These are phyloP conservation scores for Pseudeuparius sepicola DNA, from an alignment of 2,888 invertebrate species.

Conservation along the genomic window DNA sequence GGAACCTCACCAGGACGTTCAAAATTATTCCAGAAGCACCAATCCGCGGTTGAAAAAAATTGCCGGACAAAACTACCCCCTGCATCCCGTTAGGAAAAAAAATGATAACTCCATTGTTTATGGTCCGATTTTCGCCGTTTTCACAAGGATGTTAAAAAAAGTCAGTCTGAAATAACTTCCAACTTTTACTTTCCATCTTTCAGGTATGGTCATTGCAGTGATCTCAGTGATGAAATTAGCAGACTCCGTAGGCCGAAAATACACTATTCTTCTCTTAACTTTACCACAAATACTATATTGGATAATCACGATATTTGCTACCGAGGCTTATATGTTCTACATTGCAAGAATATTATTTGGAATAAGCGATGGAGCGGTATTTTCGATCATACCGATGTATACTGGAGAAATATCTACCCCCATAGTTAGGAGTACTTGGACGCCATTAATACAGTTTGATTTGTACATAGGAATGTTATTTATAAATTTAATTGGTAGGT, in stretches of 20 bases:
- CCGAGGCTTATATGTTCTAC: constrained; percentile 13
- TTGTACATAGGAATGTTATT: constrained; percentile 15
- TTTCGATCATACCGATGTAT: constrained; percentile 16
- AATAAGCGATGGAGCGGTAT: constrained; percentile 16
- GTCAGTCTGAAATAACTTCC: too few species aligned
- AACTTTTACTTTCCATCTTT: constrained; percentile 10
- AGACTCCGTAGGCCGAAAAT: constrained; percentile 31
- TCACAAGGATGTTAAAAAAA: too few species aligned
- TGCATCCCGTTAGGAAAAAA: too few species aligned
- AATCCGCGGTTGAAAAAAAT: too few species aligned
- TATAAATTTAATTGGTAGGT: constrained; percentile 14
- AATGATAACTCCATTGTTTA: too few species aligned
- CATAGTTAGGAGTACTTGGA: constrained; percentile 15
- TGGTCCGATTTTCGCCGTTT: too few species aligned
- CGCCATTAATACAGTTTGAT: too few species aligned
- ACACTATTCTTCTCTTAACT: constrained; percentile 26
- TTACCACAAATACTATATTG: constrained; percentile 28
- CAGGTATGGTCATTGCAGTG: constrained; percentile 24
- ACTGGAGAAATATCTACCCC: constrained; percentile 16
- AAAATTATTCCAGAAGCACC: too few species aligned
- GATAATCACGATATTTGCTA: constrained; percentile 17
- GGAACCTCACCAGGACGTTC: too few species aligned
- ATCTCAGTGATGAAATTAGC: constrained; percentile 26
- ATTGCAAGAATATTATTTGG: constrained; percentile 15
- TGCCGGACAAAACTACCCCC: too few species aligned